phyloP scores from a whole-genome alignment of 2,113 vertebrate species.

The Marmota monax region DNA sequence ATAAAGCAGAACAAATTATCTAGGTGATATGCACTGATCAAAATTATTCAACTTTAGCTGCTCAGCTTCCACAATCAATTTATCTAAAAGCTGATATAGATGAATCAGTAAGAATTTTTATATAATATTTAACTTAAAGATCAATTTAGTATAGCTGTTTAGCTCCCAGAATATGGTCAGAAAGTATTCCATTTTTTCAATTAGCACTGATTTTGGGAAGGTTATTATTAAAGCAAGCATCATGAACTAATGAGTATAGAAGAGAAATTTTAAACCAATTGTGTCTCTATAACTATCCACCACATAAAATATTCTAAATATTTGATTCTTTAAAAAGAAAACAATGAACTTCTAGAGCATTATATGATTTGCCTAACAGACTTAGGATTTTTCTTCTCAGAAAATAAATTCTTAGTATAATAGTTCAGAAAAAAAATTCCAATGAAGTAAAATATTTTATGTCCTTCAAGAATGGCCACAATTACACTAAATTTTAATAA shows the following conservation, averaged over 20 bases:
- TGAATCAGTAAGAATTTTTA: background rate
- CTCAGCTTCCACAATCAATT: background rate
- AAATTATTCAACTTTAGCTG: background rate
- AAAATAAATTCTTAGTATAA: constrained; percentile 62
- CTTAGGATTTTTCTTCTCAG: constrained; percentile 58
- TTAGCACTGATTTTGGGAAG: background rate
- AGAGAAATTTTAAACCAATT: constrained; percentile 50
- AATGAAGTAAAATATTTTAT: constrained; percentile 54
- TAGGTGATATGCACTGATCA: background rate
- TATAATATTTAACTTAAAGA: background rate
- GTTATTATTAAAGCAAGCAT: constrained; percentile 64
- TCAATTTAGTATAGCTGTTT: background rate
- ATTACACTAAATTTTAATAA: constrained; percentile 36
- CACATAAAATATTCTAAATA: constrained; percentile 13
- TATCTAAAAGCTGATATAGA: background rate
- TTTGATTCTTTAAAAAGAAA: constrained; percentile 35
- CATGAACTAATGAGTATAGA: constrained; percentile 20
- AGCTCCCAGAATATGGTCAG: background rate
- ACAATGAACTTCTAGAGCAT: background rate
- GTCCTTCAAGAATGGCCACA: background rate
- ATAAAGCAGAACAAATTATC: background rate
- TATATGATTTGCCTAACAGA: background rate
- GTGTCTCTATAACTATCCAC: background rate
- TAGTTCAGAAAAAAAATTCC: constrained; percentile 50
- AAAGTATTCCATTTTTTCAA: constrained; percentile 25